Evolutionary conservation across 2,113 vertebrate species (phyloP), one percentile per base, ranked within the genome.

Genomic region (Alethe diademata): DNA sequence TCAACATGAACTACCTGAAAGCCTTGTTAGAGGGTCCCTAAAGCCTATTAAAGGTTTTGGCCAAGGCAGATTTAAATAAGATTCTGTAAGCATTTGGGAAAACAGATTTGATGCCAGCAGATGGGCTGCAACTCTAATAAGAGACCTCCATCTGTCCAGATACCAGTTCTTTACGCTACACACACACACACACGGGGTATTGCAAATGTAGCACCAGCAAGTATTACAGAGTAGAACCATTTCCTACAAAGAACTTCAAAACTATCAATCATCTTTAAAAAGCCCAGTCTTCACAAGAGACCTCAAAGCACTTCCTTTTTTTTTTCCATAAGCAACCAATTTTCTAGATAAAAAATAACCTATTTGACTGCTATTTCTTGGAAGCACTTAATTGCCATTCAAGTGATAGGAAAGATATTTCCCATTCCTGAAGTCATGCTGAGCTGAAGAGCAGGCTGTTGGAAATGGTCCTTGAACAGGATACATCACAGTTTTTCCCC

Each of bases 21-120:
- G 58, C 53, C 57, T 50, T 60, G 61, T 69, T 19, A 91, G 67
- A 87, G 64, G 66, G 84, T 85, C 73, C 65, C 51, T 86, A 97
- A 96, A 97, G 60, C 91, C 91, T 88, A 75, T 95, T 97, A 94
- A 93, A 85, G 92, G 67, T 93, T 96, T 92, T 90, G 66, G 25
- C 20, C 64, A 80, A 85, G 76, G 56, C 33, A 86, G 97, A 51
- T 86, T 96, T 94, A 78, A 69, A 66, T 53, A 82, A 91, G 91
- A 78, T 75, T 91, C 73, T 36, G 53, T 11, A 61, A 92, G 85
- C 53, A 65, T 89, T 95, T 88, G 81, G 54, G n/a, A 91, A 92
- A 88, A 19, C 28, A 93, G 80, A 93, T 93, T 54, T 87, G 56
- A 65, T 69, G 78, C 31, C 51, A 91, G 47, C 96, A 97, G 96